Evolutionary conservation across 2,113 vertebrate species (phyloP), one percentile per base, ranked within the genome.

Genomic region (Aepyceros melampus): DNA sequence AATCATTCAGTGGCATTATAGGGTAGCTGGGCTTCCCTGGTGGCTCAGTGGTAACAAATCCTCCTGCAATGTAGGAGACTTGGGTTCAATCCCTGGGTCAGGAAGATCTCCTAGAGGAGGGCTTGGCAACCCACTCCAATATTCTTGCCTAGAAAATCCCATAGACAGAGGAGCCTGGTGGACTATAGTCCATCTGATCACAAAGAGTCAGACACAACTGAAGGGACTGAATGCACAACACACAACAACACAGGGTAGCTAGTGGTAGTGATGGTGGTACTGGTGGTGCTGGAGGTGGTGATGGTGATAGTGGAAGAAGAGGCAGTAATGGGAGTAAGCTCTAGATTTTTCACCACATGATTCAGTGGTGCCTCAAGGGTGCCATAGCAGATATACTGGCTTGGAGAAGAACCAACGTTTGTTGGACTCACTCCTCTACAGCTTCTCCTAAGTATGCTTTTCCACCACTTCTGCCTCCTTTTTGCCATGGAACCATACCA

Each of bases 401-500:
- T 60, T 95, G 36, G 33, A 64, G 51, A 92, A 49, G 82, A 92
- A 62, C 10, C 79, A 93, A 60, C 81, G 6, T 5, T 55, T 89
- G 33, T 76, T 93, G 90, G 11, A 29, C 27, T 97, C 53, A 92
- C 11, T 31, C 19, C 1, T 27, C 49, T 64, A 31, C 1, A 45
- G 17, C 45, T 96, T 56, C 51, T 81, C 43, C 36, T 83, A 93
- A 60, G 40, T 76, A 71, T 5, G 33, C 91, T 91, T 97, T 33
- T 4, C 31, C 25, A 88, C 11, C 21, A 62, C 31, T 86, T 29
- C 5, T 90, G 33, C 11, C 64, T 81, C 27, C 5, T 89, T 89
- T 95, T 83, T 40, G 23, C 79, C 86, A 87, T 88, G 58, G 47
- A 96, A 93, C 31, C 23, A 91, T 67, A 81, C 21, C 89, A 76